Evolutionary conservation across 2,888 invertebrate species (phyloP).

Genomic region (Hesperia comma): DNA sequence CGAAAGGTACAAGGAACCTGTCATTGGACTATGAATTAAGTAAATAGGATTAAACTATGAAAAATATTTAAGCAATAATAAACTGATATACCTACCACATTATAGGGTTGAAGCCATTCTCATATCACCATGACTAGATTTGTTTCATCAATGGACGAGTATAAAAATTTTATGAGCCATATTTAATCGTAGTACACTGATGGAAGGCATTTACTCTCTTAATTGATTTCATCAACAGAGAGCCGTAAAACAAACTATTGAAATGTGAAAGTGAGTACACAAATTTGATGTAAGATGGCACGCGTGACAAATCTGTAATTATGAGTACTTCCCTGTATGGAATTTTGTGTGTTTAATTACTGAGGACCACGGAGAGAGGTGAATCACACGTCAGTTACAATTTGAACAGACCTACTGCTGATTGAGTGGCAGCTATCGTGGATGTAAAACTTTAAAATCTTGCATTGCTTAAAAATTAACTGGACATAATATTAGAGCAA

Average conservation of each 20-base stretch:
- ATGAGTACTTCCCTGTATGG: slow-evolving; percentile 45
- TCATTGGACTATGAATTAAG: too few relatives aligned
- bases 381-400: slow-evolving; percentile 18
- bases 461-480: too few relatives aligned
- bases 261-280: slow-evolving; percentile 45
- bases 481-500: too few relatives aligned
- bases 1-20: too few relatives aligned
- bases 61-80: too few relatives aligned
- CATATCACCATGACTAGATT: too few relatives aligned
- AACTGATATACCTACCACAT: too few relatives aligned
- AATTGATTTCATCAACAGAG: neutral
- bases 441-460: too few relatives aligned
- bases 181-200: neutral
- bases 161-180: neutral
- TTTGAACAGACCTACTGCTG: slow-evolving; percentile 9
- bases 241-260: slow-evolving; percentile 39
- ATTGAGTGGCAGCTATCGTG: slow-evolving; percentile 20
- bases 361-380: slow-evolving; percentile 29
- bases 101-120: too few relatives aligned
- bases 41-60: too few relatives aligned
- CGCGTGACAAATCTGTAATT: slow-evolving; percentile 35
- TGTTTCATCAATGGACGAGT: neutral
- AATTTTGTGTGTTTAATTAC: slow-evolving; percentile 60
- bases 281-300: slow-evolving; percentile 38
- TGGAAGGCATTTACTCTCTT: slow-evolving; percentile 13